Evolutionary conservation across 1,140 invertebrate species (phyloP), one percentile per base, ranked within the genome.

Genomic region (Colletes latitarsis): DNA sequence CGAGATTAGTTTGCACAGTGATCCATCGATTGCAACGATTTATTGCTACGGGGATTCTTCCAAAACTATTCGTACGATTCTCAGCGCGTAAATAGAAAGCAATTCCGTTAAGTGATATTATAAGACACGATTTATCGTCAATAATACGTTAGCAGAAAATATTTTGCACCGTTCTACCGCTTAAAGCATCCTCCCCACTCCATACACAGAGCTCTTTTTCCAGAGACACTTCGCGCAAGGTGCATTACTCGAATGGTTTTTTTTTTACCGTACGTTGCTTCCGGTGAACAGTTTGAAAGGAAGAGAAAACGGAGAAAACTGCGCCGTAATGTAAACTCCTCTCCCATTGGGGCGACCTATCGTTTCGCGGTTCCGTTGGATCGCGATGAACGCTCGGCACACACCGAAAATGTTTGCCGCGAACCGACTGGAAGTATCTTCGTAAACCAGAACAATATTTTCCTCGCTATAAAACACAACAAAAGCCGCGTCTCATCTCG

Each of bases 281-380:
- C 43, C 63, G 5, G 17, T 12, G 12, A 49, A 15, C 46, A 52
- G 15, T 53, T 69, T 17, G 21, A 53, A 39, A 30, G 19, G 21
- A 17, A 19, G 14, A 52, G 14, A 14, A 41, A 14, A 17, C 17
- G n/a, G 6, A 12, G 30, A 52, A 6, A 17, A 77, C 17, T 64
- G 17, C 41, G 8, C 4, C 2, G 67, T 17, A 39, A 69, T n/a
- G 41, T 19, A 39, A 60, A 49, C 64, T 39, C 10, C 14, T 39
- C 46, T 17, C 15, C 53, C 30, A 69, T 49, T 58, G 49, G 30
- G 39, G 57, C 66, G 53, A 77, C n/a, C 66, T 46, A 77, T 70
- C 75, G 75, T 77, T 70, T 15, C 52, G 52, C 6, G 55, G 75
- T 76, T 68, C 5, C 41, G 39, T 58, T 4, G 53, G 67, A 55